Base-by-base conservation (phyloP, 2,888 invertebrate genomes). In the Amblyjoppa proteus region DNA sequence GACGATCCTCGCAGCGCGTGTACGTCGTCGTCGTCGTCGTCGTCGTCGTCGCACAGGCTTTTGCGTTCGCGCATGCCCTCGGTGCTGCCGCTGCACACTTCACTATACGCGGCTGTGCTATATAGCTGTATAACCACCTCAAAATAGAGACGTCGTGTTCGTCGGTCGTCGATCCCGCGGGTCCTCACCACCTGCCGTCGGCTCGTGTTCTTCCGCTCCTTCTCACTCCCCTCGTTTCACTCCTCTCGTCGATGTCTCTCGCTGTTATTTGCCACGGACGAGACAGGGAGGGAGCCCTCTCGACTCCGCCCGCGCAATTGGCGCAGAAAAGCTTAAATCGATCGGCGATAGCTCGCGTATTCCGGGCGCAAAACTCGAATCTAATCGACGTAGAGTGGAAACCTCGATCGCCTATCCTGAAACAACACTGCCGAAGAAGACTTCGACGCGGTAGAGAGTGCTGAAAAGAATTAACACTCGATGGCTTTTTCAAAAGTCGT, bases 151-250 rank as follows among this genome's bases (percentile, higher is more conserved):
- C 79, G 75, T 78, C 82, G 85, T 82, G 82, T 82, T 80, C 58
- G 82, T 80, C 85, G 85, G 85, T 85, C 85, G 82, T 82, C 85
- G 85, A 84, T 82, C 83, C 82, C 84, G 75, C 80, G 64, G 75
- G 85, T 83, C 80, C 75, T 85, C 85, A 83, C 85, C 87, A 87
- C 84, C 87, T 82, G 86, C 84, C 83, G 71, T 77, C 66, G 68
- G 70, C 76, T 82, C 84, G 73, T 80, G 79, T 80, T 85, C 74
- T 73, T 75, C 66, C 71, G 56, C 85, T 75, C 85, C 75, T 81
- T 74, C 76, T 82, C 81, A 70, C 77, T 76, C 82, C n/a, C 20
- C 20, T 20, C 82, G 45, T 83, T 56, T 79, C 74, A 31, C 69
- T 49, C 31, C 31, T 41, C n/a, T 34, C 76, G 51, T 71, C 68